Conservation (phyloP, 2,888 invertebrate species). For the Brachyopa scutellaris region DNA sequence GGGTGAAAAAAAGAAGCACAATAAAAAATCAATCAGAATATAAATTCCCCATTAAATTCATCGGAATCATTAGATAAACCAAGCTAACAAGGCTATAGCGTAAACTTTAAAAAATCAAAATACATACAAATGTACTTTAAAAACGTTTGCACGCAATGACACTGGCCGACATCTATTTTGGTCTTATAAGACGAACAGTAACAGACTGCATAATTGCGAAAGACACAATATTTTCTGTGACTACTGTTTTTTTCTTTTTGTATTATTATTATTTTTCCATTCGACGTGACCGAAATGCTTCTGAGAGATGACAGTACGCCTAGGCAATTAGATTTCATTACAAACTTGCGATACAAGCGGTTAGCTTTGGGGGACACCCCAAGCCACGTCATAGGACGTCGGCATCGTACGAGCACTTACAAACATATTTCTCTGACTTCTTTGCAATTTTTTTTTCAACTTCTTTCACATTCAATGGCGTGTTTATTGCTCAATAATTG, state of each 20-base stretch:
- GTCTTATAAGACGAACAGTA: conserved; percentile 13
- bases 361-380: background rate
- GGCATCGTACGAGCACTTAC: background rate
- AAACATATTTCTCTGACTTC: background rate
- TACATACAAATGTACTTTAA: too few species aligned
- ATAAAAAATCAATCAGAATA: conserved; percentile 54
- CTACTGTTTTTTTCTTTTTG: conserved; percentile 14
- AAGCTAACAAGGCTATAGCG: conserved; percentile 22
- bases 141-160: conserved; percentile 60
- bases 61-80: background rate
- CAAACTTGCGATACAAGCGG: too few species aligned
- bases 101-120: conserved; percentile 1
- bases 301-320: background rate
- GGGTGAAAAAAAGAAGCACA: background rate
- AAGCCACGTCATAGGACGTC: background rate
- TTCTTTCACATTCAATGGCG: conserved; percentile 55
- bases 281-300: conserved; percentile 30
- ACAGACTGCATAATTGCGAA: conserved; percentile 20
- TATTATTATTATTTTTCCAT: background rate
- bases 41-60: conserved; percentile 39
- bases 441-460: conserved; percentile 32
- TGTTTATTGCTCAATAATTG: conserved; percentile 42
- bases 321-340: conserved; percentile 24
- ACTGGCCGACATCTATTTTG: conserved; percentile 62
- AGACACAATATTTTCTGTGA: conserved; percentile 33